phyloP scores from a whole-genome alignment of 2,797 vertebrate species.

The Petrocephalus schoutedeni region DNA sequence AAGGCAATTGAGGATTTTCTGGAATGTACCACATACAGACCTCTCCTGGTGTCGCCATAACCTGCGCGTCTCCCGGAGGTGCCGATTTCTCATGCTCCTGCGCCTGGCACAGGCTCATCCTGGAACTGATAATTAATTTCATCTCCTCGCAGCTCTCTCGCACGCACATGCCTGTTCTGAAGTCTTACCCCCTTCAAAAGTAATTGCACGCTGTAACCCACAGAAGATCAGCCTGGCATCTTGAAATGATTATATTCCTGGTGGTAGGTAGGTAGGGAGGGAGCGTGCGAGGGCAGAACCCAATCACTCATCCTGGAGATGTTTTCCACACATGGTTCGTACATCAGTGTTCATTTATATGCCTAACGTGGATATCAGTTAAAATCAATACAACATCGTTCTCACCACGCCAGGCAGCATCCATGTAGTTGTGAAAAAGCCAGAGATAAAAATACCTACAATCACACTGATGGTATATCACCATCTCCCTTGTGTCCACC shows the following conservation, averaged over 20 bases:
- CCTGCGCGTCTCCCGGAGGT: slow-evolving; percentile 21
- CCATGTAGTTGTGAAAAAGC: neutral
- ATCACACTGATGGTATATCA: neutral
- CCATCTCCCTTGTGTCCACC: neutral
- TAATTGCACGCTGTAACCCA: slow-evolving; percentile 16
- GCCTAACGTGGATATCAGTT: neutral
- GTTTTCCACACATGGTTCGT: neutral
- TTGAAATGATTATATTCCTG: neutral
- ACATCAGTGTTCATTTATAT: neutral
- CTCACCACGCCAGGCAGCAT: neutral
- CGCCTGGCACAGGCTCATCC: slow-evolving; percentile 26
- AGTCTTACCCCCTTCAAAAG: neutral
- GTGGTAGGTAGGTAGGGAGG: neutral
- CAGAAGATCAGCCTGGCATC: slow-evolving; percentile 4
- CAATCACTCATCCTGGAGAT: neutral
- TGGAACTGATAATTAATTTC: slow-evolving; percentile 33
- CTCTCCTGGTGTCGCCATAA: slow-evolving; percentile 3
- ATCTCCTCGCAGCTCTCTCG: slow-evolving; percentile 12
- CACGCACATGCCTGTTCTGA: neutral
- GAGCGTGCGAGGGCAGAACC: neutral
- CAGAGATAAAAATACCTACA: neutral
- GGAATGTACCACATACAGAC: neutral
- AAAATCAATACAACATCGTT: neutral
- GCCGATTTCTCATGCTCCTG: slow-evolving; percentile 25
- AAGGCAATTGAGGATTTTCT: neutral